Conservation (phyloP, 2,113 vertebrate genomes). For the Pituophis catenifer region DNA sequence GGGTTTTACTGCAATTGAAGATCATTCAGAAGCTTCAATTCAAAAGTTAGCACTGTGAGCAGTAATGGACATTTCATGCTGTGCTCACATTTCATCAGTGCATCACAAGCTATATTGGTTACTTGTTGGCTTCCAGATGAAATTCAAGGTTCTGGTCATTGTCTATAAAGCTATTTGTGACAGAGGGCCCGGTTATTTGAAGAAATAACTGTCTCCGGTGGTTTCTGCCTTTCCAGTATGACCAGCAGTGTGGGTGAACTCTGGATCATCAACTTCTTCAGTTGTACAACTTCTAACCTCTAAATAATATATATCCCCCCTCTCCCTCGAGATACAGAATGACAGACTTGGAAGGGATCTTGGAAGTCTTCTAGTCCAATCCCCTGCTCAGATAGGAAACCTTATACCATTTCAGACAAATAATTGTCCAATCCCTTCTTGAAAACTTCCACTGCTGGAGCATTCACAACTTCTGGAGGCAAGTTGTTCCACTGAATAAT, state of each 20-base stretch:
- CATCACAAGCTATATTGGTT: neutral
- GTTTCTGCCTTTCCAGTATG: neutral
- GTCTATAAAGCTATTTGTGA: neutral
- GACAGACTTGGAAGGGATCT: too few species aligned
- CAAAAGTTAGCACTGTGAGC: neutral
- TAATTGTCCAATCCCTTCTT: neutral
- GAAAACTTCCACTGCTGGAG: neutral
- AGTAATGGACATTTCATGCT: neutral
- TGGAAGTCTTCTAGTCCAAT: neutral
- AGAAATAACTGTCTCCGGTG: neutral
- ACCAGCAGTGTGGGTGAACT: neutral
- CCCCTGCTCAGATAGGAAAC: neutral
- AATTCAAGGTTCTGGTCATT: neutral
- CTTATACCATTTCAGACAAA: neutral
- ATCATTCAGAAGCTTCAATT: neutral
- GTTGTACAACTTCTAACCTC: too few species aligned
- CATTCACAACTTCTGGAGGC: neutral
- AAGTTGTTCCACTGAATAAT: neutral
- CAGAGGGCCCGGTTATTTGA: neutral
- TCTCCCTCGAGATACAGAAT: too few species aligned
- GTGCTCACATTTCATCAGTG: neutral
- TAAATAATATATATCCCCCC: too few species aligned
- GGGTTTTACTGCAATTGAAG: neutral
- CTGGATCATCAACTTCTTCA: too few species aligned
- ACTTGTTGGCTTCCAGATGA: neutral